Percentiles rank a stretch among this genome's conserved stretches.
Conservation (phyloP, 2,797 vertebrate species). For the Arnoldichthys spilopterus region DNA sequence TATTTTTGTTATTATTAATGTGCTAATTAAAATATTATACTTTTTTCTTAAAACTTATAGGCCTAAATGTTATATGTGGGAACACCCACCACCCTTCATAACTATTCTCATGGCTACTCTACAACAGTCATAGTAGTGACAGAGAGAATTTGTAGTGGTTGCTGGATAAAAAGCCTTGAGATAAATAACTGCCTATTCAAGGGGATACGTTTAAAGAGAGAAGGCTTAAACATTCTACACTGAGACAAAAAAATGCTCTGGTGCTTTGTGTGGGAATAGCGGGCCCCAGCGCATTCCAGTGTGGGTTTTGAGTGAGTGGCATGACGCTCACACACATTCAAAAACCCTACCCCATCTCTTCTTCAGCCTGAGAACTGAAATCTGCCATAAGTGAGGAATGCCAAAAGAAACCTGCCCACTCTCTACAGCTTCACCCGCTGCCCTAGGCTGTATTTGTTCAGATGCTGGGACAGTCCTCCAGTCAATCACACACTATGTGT, state of each 20-base stretch:
- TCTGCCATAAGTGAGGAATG: conserved; percentile 69
- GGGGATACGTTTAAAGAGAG: neutral
- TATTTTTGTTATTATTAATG: no score
- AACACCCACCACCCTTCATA: no score
- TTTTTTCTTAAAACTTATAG: no score
- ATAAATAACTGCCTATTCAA: neutral
- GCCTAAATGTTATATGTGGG: no score
- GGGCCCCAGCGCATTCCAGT: conserved; percentile 73
- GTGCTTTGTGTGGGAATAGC: conserved; percentile 49
- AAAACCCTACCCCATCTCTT: conserved; percentile 24
- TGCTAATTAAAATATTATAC: no score
- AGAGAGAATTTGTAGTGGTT: neutral
- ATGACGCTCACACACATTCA: conserved; percentile 12
- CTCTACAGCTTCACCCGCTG: conserved; percentile 55
- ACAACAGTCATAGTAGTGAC: no score
- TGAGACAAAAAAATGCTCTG: neutral
- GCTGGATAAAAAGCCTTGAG: neutral
- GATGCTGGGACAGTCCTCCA: conserved; percentile 60
- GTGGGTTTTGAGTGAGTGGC: conserved; percentile 66
- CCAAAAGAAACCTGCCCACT: conserved; percentile 63
- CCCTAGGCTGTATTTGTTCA: conserved; percentile 67
- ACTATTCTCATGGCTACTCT: no score
- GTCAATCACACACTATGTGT: conserved; percentile 37
- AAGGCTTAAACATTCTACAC: neutral
- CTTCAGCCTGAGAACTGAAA: conserved; percentile 56